Conservation (phyloP, 2,113 vertebrate species). For the Caretta caretta region DNA sequence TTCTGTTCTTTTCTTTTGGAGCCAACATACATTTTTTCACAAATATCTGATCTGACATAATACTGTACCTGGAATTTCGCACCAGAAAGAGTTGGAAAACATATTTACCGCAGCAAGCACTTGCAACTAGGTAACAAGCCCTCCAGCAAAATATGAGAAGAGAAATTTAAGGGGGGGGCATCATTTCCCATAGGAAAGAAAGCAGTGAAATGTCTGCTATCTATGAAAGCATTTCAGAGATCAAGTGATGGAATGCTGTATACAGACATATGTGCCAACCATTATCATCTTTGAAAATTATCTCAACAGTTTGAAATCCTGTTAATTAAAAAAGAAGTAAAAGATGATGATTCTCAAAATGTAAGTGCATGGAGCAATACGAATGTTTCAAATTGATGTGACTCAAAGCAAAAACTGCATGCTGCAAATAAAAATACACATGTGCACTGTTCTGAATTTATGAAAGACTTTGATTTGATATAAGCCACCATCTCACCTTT, state of each 20-base stretch:
- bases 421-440: constrained; percentile 39
- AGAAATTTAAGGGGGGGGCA: background rate
- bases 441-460: background rate
- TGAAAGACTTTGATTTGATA: background rate
- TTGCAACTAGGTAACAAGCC: constrained; percentile 21
- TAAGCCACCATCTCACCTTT: constrained; percentile 8
- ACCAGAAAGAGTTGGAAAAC: constrained; percentile 61
- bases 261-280: constrained; percentile 14
- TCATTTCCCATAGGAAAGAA: constrained; percentile 7
- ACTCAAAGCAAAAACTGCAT: constrained; percentile 23
- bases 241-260: background rate
- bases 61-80: constrained; percentile 70
- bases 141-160: background rate
- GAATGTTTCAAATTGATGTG: constrained; percentile 48
- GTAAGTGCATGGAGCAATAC: constrained; percentile 28
- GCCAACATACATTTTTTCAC: constrained; percentile 64
- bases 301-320: constrained; percentile 40
- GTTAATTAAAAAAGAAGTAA: constrained; percentile 11
- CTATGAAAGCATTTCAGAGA: constrained; percentile 44
- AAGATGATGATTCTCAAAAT: constrained; percentile 19
- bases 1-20: constrained; percentile 72
- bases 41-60: constrained; percentile 66
- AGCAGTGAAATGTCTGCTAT: constrained; percentile 3
- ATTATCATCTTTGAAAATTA: constrained; percentile 29
- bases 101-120: constrained; percentile 26